Conservation (phyloP, 30 jellyfish, hydroid and myxozoan species). For the Turritopsis dohrnii region DNA sequence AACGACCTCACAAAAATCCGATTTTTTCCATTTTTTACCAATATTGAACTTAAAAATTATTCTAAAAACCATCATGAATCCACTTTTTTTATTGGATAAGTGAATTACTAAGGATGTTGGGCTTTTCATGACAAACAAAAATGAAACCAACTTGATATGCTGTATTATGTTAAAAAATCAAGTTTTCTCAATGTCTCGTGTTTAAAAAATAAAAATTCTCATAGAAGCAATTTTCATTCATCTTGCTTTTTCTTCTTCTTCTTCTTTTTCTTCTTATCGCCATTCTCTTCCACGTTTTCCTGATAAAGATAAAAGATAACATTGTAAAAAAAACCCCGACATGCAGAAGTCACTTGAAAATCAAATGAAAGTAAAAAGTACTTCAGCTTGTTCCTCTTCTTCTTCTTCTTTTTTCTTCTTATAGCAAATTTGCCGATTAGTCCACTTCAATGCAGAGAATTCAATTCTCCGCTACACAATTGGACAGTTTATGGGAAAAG, state of each 20-base stretch:
- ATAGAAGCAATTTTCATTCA: slow-evolving; percentile 24
- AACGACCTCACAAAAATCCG: too few species aligned
- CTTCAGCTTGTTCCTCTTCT: slow-evolving; percentile 37
- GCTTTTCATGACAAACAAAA: too few species aligned
- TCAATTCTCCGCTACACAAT: too few species aligned
- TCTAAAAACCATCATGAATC: too few species aligned
- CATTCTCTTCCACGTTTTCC: slow-evolving; percentile 30
- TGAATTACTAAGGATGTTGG: too few species aligned
- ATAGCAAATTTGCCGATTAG: too few species aligned
- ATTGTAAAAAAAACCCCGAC: background rate
- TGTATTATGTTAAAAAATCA: background rate
- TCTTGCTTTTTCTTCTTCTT: slow-evolving; percentile 31
- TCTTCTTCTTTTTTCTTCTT: slow-evolving; percentile 54
- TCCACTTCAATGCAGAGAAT: too few species aligned
- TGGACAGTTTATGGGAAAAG: too few species aligned
- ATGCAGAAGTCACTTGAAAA: background rate
- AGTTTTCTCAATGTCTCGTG: background rate
- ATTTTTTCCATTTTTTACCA: too few species aligned
- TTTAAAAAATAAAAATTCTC: background rate
- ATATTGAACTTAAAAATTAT: too few species aligned
- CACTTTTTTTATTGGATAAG: too few species aligned
- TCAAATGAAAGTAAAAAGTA: background rate
- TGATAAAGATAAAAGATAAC: background rate
- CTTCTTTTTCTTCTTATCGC: slow-evolving; percentile 64
- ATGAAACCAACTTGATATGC: background rate